Conservation (phyloP, 2,113 vertebrate species). For the Cyanocitta stelleri region DNA sequence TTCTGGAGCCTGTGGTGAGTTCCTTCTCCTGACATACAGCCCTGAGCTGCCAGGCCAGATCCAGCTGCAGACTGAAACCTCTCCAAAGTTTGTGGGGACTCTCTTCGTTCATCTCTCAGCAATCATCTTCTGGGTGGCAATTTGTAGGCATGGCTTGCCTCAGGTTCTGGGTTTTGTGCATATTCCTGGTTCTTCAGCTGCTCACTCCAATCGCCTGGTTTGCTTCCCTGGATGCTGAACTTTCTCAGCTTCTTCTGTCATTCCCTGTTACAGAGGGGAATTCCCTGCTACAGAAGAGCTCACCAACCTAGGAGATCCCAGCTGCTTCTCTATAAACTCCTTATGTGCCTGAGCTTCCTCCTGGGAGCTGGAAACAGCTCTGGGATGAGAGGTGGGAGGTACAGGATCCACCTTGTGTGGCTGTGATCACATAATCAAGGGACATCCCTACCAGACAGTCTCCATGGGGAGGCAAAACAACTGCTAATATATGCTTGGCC, state of each 20-base stretch:
- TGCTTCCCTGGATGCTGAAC: background rate
- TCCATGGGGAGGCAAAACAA: background rate
- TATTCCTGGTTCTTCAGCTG: background rate
- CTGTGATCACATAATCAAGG: background rate
- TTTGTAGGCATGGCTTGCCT: background rate
- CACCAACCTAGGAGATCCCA: background rate
- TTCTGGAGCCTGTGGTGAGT: background rate
- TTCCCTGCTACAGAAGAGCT: background rate
- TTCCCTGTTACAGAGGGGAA: background rate
- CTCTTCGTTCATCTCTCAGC: background rate
- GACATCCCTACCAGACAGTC: background rate
- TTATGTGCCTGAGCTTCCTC: background rate
- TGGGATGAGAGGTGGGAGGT: background rate
- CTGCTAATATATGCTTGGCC: background rate
- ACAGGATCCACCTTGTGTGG: background rate
- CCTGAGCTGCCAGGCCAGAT: background rate
- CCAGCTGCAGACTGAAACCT: background rate
- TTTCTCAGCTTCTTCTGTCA: background rate
- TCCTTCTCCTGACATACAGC: background rate
- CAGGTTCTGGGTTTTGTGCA: background rate
- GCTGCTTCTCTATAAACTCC: background rate
- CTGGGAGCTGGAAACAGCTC: background rate
- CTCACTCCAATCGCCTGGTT: background rate
- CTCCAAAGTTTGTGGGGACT: background rate
- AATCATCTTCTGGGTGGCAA: rapidly evolving